Conservation (phyloP, 2,888 invertebrate genomes). For the Pteria penguin region DNA sequence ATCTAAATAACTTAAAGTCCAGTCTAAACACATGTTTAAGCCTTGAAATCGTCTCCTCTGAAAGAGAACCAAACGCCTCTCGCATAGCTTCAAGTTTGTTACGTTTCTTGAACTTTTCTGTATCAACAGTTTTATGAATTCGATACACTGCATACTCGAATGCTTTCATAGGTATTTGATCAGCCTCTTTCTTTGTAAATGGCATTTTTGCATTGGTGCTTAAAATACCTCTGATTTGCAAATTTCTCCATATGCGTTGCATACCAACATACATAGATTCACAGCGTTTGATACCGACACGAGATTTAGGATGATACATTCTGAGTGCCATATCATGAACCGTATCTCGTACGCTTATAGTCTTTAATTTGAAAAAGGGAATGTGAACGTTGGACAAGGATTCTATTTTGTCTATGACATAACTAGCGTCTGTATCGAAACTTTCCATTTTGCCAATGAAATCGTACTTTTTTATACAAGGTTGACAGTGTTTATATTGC, state of each 20-base stretch:
- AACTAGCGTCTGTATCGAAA: neutral
- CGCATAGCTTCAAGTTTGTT: neutral
- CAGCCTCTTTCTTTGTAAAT: neutral
- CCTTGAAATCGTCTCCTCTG: neutral
- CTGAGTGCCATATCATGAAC: neutral
- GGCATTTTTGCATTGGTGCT: neutral
- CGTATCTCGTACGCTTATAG: neutral
- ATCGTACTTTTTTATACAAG: neutral
- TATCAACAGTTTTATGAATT: neutral
- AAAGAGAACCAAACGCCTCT: neutral
- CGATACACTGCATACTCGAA: neutral
- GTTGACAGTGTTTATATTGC: neutral
- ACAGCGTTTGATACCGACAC: neutral
- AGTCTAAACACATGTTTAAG: neutral
- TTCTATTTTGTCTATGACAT: neutral
- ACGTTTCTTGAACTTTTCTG: neutral
- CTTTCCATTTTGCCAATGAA: neutral
- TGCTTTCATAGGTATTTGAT: neutral
- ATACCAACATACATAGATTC: neutral
- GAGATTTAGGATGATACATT: neutral
- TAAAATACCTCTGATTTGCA: neutral
- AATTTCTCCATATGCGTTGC: neutral
- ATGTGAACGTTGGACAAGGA: neutral
- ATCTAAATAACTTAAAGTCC: neutral
- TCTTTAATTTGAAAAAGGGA: neutral